Conservation (phyloP, 2,113 vertebrate species). For the Bettongia penicillata region DNA sequence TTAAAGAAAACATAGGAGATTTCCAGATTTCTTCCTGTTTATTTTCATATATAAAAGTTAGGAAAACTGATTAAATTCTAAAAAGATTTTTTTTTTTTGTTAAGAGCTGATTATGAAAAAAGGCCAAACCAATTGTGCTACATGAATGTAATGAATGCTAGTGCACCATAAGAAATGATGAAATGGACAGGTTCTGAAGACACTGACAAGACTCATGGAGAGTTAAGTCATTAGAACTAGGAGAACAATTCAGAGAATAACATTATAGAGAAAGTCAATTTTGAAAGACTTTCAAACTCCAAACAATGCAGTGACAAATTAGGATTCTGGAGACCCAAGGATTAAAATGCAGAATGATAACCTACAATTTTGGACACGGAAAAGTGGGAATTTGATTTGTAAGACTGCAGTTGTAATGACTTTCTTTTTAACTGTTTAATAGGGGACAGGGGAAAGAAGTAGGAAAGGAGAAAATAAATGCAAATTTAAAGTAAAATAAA, state of each 20-base stretch:
- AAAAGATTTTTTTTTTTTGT: background rate
- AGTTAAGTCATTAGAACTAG: too few relatives aligned
- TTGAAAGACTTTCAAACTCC: too few relatives aligned
- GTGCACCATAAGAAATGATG: background rate
- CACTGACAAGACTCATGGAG: too few relatives aligned
- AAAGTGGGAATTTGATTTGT: too few relatives aligned
- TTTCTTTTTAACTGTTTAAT: background rate
- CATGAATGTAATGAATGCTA: background rate
- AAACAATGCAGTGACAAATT: too few relatives aligned
- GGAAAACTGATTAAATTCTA: background rate
- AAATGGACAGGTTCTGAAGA: too few relatives aligned
- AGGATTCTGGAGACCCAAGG: too few relatives aligned
- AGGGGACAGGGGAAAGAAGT: background rate
- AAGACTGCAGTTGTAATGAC: background rate
- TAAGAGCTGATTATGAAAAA: background rate
- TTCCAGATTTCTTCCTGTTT: background rate
- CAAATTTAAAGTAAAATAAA: background rate
- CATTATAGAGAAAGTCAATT: too few relatives aligned
- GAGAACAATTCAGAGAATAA: too few relatives aligned
- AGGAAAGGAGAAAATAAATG: background rate
- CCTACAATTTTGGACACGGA: too few relatives aligned
- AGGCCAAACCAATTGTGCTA: background rate
- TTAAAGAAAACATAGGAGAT: background rate
- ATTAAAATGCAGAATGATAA: too few relatives aligned
- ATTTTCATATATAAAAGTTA: background rate